Base-by-base conservation (phyloP, 2,888 invertebrate species). In the Gastracanthus pulcherrimus region DNA sequence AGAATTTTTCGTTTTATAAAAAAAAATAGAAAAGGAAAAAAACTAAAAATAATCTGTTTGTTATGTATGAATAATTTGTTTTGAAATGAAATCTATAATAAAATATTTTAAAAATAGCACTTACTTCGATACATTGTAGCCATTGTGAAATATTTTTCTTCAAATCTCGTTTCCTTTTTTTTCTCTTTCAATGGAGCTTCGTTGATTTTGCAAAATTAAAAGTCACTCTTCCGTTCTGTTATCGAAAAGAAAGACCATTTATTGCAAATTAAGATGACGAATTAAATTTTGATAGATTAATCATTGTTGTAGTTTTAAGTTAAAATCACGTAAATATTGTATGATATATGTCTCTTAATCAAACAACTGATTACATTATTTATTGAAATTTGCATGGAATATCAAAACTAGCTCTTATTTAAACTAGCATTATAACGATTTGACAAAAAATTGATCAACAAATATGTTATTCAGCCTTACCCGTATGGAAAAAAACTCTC, bases 81-180 rank as follows among this genome's bases (percentile, higher is more conserved):
- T 45, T 13, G 11, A 26, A 13, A 26, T 16, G 26, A n/a, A 19
- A n/a, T 51, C 7, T 31, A 29, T 6, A 38, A 36, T n/a, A 51
- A 62, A 11, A 66, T 7, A 19, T 36, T 16, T 60, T 72, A 31
- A 66, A 75, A 72, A 60, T 62, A 67, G 11, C 55, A 81, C 81
- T 81, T 31, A 81, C 81, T 67, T 77, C 81, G 36, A 64, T 41
- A 64, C 60, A 74, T 74, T 31, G 48, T 69, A 29, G 81, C 72
- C 77, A 81, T 81, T 36, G 60, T 81, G n/a, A 67, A 16, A 13
- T n/a, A 2, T 34, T 64, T 26, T 64, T 64, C 16, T n/a, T 36
- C n/a, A 62, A 48, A 62, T 64, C 13, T 2, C 60, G 48, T n/a
- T 19, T 31, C 11, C 29, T 58, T 13, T 26, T 29, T 58, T 23